phyloP scores from a whole-genome alignment of 2,888 invertebrate species.

The Xylophagus ater region DNA sequence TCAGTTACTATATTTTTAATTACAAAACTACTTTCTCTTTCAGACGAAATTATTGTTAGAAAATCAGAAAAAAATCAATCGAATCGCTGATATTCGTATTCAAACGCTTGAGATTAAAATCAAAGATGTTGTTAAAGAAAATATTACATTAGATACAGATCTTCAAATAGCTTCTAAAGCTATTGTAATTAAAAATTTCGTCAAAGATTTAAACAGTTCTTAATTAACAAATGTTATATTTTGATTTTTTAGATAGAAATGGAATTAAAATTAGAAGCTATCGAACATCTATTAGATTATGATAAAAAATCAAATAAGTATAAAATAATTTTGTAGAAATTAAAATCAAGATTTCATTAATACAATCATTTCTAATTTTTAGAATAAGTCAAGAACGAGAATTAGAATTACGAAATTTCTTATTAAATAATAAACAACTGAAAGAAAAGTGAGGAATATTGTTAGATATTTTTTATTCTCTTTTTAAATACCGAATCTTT shows the following conservation, averaged over 20 bases:
- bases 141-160: constrained; percentile 29
- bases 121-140: constrained; percentile 25
- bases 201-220: background rate
- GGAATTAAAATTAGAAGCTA: constrained; percentile 48
- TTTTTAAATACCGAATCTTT: background rate
- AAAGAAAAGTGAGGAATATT: constrained; percentile 23
- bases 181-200: constrained; percentile 31
- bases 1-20: no score
- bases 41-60: constrained; percentile 20
- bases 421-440: constrained; percentile 20
- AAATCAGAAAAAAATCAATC: constrained; percentile 22
- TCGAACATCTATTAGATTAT: constrained; percentile 48
- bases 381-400: constrained; percentile 23
- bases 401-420: constrained; percentile 22
- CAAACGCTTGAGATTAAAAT: constrained; percentile 26
- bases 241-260: constrained; percentile 39
- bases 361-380: constrained; percentile 3
- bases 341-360: background rate
- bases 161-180: constrained; percentile 37
- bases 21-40: no score
- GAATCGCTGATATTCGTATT: constrained; percentile 32
- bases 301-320: constrained; percentile 43
- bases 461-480: background rate
- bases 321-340: constrained; percentile 6
- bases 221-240: constrained; percentile 3